phyloP scores from a whole-genome alignment of 1,140 invertebrate species.

The Drosophila ananassae region DNA sequence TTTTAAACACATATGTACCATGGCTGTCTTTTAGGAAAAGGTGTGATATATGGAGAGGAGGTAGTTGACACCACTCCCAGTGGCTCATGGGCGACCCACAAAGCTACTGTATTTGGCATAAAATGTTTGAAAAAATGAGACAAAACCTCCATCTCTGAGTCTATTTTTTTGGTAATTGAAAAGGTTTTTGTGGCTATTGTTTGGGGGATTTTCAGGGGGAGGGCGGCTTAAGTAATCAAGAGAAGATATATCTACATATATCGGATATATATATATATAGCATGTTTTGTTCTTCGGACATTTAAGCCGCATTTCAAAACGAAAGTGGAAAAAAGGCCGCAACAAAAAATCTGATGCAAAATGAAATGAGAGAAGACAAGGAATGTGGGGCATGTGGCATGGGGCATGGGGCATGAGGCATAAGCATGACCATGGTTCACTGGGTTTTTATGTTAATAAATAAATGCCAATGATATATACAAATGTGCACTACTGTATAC shows the following conservation, averaged over 20 bases:
- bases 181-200: constrained; percentile 55
- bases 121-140: constrained; percentile 20
- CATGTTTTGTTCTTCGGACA: constrained; percentile 24
- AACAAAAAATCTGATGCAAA: constrained; percentile 41
- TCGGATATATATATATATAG: background rate
- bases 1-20: constrained; percentile 48
- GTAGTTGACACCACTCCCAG: constrained; percentile 53
- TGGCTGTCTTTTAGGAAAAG: constrained; percentile 11
- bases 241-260: constrained; percentile 24
- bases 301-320: constrained; percentile 60
- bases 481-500: constrained; percentile 16
- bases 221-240: constrained; percentile 77
- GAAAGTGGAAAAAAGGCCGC: constrained; percentile 60
- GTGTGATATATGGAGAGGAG: background rate
- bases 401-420: constrained; percentile 13
- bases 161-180: constrained; percentile 75
- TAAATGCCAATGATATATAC: constrained; percentile 57
- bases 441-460: constrained; percentile 81
- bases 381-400: constrained; percentile 49
- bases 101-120: constrained; percentile 38
- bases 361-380: constrained; percentile 50
- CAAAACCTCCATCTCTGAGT: constrained; percentile 29
- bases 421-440: constrained; percentile 64
- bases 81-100: constrained; percentile 28
- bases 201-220: constrained; percentile 47